These are phyloP conservation scores for Drosophila mimetica DNA, from an alignment of 2,888 invertebrate species.

Conservation along the genomic window DNA sequence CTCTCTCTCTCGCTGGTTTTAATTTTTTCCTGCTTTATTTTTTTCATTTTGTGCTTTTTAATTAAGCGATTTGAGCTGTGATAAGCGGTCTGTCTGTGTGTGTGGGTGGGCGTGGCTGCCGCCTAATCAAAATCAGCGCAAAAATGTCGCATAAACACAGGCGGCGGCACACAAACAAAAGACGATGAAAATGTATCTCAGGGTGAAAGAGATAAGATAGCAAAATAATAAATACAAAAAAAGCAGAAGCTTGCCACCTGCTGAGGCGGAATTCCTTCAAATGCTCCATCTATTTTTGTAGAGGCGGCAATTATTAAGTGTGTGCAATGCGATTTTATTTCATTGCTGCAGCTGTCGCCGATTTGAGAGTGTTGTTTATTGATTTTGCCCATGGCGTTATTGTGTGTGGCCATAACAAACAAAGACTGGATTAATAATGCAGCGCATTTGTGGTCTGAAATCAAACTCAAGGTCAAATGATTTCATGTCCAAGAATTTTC, in stretches of 20 bases:
- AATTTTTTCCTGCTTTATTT: constrained; percentile 2
- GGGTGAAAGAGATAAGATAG: constrained; percentile 43
- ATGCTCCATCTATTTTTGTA: background rate
- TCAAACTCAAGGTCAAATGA: constrained; percentile 60
- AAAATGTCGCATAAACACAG: constrained; percentile 53
- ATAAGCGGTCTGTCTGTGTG: constrained; percentile 23
- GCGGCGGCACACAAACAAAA: constrained; percentile 15
- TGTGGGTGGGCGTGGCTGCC: constrained; percentile 54
- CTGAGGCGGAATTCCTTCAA: constrained; percentile 20
- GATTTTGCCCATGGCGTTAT: constrained; percentile 28
- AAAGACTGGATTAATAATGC: constrained; percentile 3
- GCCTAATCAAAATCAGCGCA: constrained; percentile 48
- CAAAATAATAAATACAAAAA: background rate
- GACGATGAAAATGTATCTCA: constrained; percentile 42
- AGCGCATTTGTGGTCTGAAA: constrained; percentile 3
- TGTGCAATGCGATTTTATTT: constrained; percentile 42
- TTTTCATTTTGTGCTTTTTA: constrained; percentile 33
- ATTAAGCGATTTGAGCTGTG: constrained; percentile 49
- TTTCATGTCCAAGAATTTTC: constrained; percentile 56
- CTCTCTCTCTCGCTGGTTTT: constrained; percentile 11
- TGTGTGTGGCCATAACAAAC: constrained; percentile 15
- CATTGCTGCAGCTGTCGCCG: constrained; percentile 38
- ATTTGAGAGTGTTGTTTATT: constrained; percentile 21
- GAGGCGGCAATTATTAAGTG: constrained; percentile 46
- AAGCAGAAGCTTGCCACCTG: constrained; percentile 14